phyloP scores from a whole-genome alignment of 2,888 invertebrate genomes.

The Plemyria rubiginata region DNA sequence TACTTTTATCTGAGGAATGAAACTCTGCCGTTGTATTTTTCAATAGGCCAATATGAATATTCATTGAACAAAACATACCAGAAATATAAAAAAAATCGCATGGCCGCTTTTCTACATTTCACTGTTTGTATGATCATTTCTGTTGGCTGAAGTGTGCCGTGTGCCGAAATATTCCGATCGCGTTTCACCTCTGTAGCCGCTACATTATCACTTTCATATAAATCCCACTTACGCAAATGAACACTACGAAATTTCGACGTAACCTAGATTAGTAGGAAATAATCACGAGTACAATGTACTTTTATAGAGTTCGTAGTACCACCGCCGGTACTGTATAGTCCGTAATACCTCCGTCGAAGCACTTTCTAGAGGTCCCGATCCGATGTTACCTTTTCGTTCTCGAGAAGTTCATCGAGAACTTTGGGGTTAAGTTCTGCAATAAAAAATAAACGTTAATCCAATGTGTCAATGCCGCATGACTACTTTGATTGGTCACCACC shows the following conservation, averaged over 20 bases:
- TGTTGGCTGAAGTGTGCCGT: not conserved
- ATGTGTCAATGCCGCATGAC: not conserved
- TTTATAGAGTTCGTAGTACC: slow-evolving; percentile 30
- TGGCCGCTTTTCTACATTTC: not conserved
- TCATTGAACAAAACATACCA: no score
- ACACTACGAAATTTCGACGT: slow-evolving; percentile 49
- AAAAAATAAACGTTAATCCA: slow-evolving; percentile 12
- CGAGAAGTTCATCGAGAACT: slow-evolving; percentile 49
- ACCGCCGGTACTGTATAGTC: slow-evolving; percentile 17
- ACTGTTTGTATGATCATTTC: not conserved
- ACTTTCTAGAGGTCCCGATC: slow-evolving; percentile 72
- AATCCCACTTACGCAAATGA: slow-evolving; percentile 31
- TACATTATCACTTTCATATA: slow-evolving; percentile 1
- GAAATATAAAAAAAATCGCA: no score
- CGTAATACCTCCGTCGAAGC: slow-evolving; percentile 72
- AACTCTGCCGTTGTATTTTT: no score
- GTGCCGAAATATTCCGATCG: not conserved
- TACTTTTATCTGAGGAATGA: no score
- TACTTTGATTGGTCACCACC: no score
- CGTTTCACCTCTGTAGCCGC: slow-evolving; percentile 1
- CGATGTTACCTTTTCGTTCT: slow-evolving; percentile 36
- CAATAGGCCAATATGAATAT: no score
- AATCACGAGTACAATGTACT: slow-evolving; percentile 50
- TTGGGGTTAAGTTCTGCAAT: slow-evolving; percentile 52
- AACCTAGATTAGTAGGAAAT: slow-evolving; percentile 74